These are phyloP conservation scores for Drosophila oshimai DNA, from an alignment of 1,140 invertebrate genomes.

Conservation along the genomic window DNA sequence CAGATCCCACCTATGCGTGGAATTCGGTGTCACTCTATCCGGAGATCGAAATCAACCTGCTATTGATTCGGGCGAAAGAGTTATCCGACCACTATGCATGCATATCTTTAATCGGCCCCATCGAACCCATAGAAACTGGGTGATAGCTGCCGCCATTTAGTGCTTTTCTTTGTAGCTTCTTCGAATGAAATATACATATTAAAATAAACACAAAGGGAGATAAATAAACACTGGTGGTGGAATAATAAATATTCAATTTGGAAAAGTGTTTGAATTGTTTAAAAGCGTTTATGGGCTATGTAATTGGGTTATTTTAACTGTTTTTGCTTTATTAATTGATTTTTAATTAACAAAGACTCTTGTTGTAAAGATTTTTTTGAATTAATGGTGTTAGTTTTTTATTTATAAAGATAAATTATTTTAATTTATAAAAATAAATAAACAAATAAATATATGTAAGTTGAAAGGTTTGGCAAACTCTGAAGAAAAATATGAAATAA, in stretches of 20 bases:
- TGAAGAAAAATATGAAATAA: too few relatives aligned
- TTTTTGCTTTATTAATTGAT: neutral
- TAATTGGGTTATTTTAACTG: slow-evolving; percentile 7
- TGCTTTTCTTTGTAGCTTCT: slow-evolving; percentile 32
- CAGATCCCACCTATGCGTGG: slow-evolving; percentile 9
- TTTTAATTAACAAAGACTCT: too few relatives aligned
- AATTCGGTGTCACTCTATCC: slow-evolving; percentile 32
- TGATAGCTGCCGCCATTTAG: slow-evolving; percentile 28
- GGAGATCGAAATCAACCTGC: slow-evolving; percentile 27
- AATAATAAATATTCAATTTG: slow-evolving; percentile 10
- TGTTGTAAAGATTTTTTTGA: too few relatives aligned
- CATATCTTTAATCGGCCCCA: slow-evolving; percentile 6
- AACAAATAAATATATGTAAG: too few relatives aligned
- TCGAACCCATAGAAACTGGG: slow-evolving; percentile 3
- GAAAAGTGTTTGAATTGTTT: neutral
- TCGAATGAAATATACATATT: slow-evolving; percentile 23
- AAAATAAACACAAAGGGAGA: neutral
- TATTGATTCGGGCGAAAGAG: slow-evolving; percentile 22
- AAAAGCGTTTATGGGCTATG: neutral
- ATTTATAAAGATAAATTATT: too few relatives aligned
- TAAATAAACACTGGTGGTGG: slow-evolving; percentile 6
- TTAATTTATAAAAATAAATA: too few relatives aligned
- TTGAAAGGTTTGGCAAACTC: too few relatives aligned
- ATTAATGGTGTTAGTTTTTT: too few relatives aligned
- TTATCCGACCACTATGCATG: slow-evolving; percentile 21